Percentiles rank a stretch among this genome's conserved stretches.
phyloP scores from a whole-genome alignment of 2,888 invertebrate species.

The Andrena minutula region DNA sequence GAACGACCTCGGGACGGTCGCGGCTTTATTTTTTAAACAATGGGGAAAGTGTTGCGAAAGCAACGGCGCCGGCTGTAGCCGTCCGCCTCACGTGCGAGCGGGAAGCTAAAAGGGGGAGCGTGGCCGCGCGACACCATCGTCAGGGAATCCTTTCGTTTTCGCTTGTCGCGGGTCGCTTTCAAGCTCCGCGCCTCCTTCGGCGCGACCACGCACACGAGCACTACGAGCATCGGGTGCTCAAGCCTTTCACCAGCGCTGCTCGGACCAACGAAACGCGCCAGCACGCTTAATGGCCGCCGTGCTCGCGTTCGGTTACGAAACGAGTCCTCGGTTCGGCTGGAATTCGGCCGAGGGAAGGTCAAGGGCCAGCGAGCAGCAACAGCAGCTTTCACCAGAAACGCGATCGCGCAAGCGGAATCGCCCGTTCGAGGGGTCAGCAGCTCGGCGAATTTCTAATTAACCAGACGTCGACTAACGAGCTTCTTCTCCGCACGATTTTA shows the following conservation, averaged over 20 bases:
- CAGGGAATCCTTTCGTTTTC: conserved; percentile 81
- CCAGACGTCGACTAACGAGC: neutral
- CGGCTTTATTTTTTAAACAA: conserved; percentile 78
- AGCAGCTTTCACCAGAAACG: conserved; percentile 74
- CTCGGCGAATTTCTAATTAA: conserved; percentile 31
- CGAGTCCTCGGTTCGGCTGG: conserved; percentile 70
- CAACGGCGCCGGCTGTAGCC: conserved; percentile 54
- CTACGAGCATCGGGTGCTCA: conserved; percentile 22
- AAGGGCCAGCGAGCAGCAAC: conserved; percentile 76
- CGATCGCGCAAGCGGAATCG: conserved; percentile 44
- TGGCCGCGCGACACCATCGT: neutral
- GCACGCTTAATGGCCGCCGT: conserved; percentile 64
- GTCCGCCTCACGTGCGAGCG: conserved; percentile 54
- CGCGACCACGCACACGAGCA: neutral
- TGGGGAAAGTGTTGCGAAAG: conserved; percentile 81
- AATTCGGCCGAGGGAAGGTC: conserved; percentile 82
- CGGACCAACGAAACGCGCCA: conserved; percentile 63
- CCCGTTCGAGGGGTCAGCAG: neutral
- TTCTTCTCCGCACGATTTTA: too few relatives aligned
- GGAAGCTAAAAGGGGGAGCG: neutral
- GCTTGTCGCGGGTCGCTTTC: conserved; percentile 63
- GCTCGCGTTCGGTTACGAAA: conserved; percentile 73
- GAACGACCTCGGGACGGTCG: conserved; percentile 65
- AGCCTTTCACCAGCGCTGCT: conserved; percentile 62
- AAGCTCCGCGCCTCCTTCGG: conserved; percentile 28